A percentile compares a stretch with the other conserved stretches of the same genome.
These are phyloP conservation scores for Drosophila prolongata DNA, from an alignment of 2,888 invertebrate species.

Conservation along the genomic window DNA sequence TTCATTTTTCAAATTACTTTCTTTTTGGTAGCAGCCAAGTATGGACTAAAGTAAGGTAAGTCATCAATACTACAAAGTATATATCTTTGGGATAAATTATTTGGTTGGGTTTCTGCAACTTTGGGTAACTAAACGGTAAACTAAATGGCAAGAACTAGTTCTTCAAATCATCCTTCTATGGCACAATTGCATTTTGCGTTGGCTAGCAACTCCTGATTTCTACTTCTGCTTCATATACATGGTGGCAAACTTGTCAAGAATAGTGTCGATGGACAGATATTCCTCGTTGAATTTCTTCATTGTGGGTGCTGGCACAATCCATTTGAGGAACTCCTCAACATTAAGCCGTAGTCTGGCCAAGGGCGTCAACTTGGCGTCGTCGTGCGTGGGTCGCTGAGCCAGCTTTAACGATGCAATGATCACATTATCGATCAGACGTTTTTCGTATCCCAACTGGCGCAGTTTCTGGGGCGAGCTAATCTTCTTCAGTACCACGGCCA, in stretches of 20 bases:
- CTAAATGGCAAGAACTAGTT: constrained; percentile 73
- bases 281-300: constrained; percentile 91
- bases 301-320: constrained; percentile 91
- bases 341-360: constrained; percentile 89
- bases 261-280: constrained; percentile 91
- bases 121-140: constrained; percentile 43
- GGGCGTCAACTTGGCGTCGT: constrained; percentile 86
- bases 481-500: constrained; percentile 92
- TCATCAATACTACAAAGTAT: constrained; percentile 35
- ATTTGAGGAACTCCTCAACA: constrained; percentile 90
- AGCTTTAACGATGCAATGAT: constrained; percentile 91
- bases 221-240: constrained; percentile 82
- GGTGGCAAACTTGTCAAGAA: constrained; percentile 87
- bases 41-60: constrained; percentile 25
- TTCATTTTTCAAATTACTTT: constrained; percentile 3
- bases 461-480: constrained; percentile 92
- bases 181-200: constrained; percentile 51
- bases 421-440: constrained; percentile 91
- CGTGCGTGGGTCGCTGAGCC: constrained; percentile 89
- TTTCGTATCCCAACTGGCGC: constrained; percentile 91
- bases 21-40: constrained; percentile 55
- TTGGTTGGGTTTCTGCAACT: constrained; percentile 62
- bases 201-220: constrained; percentile 23
- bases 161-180: constrained; percentile 58
- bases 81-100: constrained; percentile 66